These are phyloP conservation scores for Rhinopomastus cyanomelas DNA, from an alignment of 2,113 vertebrate species.

Conservation along the genomic window DNA sequence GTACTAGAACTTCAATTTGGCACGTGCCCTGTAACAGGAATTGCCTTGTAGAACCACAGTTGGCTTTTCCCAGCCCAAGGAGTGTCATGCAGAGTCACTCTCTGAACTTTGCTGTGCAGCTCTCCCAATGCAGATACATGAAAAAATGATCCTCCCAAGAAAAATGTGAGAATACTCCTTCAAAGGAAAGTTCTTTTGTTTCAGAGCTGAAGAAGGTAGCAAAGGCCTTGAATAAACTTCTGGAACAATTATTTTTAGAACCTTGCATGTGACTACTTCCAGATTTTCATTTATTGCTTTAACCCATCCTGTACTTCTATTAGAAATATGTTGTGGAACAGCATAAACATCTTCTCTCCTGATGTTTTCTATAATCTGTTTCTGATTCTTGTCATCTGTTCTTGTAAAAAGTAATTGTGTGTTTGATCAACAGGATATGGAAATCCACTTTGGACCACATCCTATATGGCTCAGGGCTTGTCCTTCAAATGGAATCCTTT, in stretches of 20 bases:
- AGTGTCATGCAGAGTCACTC: not conserved
- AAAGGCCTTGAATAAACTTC: not conserved
- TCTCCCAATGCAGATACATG: not conserved
- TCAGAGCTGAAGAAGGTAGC: not conserved
- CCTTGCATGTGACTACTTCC: not conserved
- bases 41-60: not conserved
- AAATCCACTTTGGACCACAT: not conserved
- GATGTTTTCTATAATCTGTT: not conserved
- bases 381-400: slow-evolving; percentile 8
- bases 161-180: not conserved
- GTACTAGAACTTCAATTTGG: not conserved
- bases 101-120: not conserved
- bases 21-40: not conserved
- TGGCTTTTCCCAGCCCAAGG: not conserved
- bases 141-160: not conserved
- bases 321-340: not conserved
- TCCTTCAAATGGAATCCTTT: not conserved
- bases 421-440: not conserved
- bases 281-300: not conserved
- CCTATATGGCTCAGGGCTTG: not conserved
- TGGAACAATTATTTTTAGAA: not conserved
- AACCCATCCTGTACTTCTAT: not conserved
- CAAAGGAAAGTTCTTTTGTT: not conserved
- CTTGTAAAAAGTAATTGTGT: not conserved
- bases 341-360: not conserved